A percentile compares a stretch with the other conserved stretches of the same genome.
phyloP scores from a whole-genome alignment of 2,888 invertebrate species.

The Coecobrya sp. region DNA sequence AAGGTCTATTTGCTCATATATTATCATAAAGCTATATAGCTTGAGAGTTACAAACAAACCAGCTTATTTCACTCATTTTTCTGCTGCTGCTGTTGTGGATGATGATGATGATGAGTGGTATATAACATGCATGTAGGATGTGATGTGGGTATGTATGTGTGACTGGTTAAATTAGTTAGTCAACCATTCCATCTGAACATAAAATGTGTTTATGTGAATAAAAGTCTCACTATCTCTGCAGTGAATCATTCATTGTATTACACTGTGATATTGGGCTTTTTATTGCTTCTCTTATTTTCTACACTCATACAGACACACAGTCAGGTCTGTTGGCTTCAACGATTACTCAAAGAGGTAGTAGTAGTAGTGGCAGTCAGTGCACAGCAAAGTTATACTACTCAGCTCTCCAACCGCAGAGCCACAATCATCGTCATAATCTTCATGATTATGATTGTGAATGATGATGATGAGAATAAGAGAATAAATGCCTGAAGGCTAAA shows the following conservation, averaged over 20 bases:
- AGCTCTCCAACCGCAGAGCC: conserved; percentile 52
- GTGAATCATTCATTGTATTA: conserved; percentile 63
- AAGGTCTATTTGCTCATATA: conserved; percentile 2
- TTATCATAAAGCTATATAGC: neutral
- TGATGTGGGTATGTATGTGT: neutral
- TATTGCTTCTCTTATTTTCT: conserved; percentile 14
- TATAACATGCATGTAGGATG: conserved; percentile 22
- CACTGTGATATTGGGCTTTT: conserved; percentile 1
- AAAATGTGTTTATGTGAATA: conserved; percentile 37
- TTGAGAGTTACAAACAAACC: neutral
- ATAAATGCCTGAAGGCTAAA: conserved; percentile 76
- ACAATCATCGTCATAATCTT: conserved; percentile 70
- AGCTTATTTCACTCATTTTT: conserved; percentile 27
- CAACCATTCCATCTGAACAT: neutral
- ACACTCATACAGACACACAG: neutral
- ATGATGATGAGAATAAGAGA: conserved; percentile 71
- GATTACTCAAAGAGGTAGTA: conserved; percentile 51
- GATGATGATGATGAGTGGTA: conserved; percentile 1
- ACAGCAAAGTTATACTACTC: neutral
- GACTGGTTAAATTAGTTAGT: conserved; percentile 50
- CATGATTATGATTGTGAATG: conserved; percentile 80
- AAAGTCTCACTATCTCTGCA: conserved; percentile 11
- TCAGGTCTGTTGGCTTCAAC: neutral
- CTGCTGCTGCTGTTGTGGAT: neutral
- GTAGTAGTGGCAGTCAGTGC: neutral